Conservation (phyloP, 2,113 vertebrate genomes). For the Ardeotis arabs region DNA sequence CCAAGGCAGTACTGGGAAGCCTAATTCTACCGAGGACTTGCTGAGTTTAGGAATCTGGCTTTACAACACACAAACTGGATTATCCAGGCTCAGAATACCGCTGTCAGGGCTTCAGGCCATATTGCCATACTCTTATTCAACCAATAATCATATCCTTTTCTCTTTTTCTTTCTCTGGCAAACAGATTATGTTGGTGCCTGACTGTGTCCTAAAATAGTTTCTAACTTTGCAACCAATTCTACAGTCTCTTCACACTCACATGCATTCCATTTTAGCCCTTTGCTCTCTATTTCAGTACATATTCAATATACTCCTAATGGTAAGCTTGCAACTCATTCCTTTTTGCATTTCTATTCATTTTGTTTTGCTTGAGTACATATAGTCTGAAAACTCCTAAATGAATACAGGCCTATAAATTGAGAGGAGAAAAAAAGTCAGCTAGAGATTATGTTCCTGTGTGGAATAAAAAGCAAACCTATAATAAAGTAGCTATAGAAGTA, state of each 20-base stretch:
- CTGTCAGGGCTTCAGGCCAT: not conserved
- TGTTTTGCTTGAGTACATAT: not conserved
- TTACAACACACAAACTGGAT: not conserved
- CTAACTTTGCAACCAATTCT: not conserved
- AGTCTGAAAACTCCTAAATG: not conserved
- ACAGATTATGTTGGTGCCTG: not conserved
- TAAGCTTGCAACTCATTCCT: not conserved
- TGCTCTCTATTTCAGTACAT: not conserved
- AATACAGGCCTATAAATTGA: not conserved
- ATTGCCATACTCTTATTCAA: not conserved
- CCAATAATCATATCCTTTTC: not conserved
- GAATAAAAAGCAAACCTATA: not conserved
- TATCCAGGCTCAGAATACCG: not conserved
- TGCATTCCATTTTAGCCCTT: not conserved
- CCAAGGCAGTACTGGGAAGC: not conserved
- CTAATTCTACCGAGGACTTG: not conserved
- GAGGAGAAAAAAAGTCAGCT: not conserved
- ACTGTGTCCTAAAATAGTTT: not conserved
- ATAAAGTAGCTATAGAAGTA: slow-evolving; percentile 39
- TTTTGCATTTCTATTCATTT: not conserved
- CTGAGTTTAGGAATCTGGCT: not conserved
- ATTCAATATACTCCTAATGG: not conserved
- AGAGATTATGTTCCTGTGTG: not conserved
- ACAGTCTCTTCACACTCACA: not conserved
- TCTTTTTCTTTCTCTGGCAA: slow-evolving; percentile 1